A percentile compares a stretch with the other conserved stretches of the same genome.
Evolutionary conservation across 2,888 invertebrate species (phyloP).

Genomic region (Ryuthela nishihirai): DNA sequence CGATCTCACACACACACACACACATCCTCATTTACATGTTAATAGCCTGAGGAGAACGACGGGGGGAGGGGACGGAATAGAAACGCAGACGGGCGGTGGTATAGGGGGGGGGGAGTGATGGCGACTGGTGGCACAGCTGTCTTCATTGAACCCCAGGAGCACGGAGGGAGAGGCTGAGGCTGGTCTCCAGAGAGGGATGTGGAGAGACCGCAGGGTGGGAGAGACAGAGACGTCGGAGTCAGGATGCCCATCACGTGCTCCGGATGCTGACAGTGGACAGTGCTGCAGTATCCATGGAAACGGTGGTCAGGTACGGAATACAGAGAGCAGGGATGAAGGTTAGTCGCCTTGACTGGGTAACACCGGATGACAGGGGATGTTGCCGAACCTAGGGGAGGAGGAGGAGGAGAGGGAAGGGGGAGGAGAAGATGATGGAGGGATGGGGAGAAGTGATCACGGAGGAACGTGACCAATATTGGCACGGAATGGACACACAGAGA

Average conservation of each 20-base stretch:
- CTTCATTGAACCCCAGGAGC: too few species aligned
- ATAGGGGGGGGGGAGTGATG: constrained; percentile 16
- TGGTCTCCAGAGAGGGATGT: too few species aligned
- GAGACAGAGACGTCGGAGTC: too few species aligned
- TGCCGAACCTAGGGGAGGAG: neutral
- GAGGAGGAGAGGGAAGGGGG: constrained; percentile 2
- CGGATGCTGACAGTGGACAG: constrained; percentile 33
- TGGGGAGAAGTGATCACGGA: constrained; percentile 4
- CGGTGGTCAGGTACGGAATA: constrained; percentile 22
- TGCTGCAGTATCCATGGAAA: constrained; percentile 29
- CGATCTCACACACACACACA: too few species aligned
- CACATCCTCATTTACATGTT: constrained; percentile 29
- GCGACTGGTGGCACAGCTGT: too few species aligned
- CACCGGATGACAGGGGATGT: neutral
- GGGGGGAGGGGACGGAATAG: constrained; percentile 10
- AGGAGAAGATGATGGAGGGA: neutral
- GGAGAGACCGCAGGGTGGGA: too few species aligned
- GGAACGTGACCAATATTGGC: too few species aligned
- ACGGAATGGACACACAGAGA: too few species aligned
- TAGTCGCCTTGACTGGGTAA: neutral
- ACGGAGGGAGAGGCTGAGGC: too few species aligned
- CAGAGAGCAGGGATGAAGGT: constrained; percentile 15
- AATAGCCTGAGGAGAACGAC: constrained; percentile 15
- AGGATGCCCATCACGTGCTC: constrained; percentile 34
- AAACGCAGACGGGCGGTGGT: constrained; percentile 16